Base-by-base conservation (phyloP, 2,113 vertebrate genomes). In the Orientallactaga bullata region DNA sequence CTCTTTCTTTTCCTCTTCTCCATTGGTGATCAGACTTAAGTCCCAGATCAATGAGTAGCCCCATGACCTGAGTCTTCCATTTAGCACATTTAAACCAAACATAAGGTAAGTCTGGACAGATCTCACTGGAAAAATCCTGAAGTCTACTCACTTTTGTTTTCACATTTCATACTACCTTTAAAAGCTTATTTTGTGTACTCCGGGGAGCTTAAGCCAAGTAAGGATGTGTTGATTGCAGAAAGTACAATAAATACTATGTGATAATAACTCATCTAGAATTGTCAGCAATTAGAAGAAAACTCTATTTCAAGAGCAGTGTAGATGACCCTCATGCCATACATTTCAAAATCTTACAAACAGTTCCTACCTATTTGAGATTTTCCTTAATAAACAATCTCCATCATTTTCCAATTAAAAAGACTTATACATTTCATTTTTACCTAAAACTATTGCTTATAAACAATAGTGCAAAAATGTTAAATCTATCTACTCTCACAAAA, bases 391-490 rank as follows among this genome's bases (percentile, higher is more conserved):
- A 3, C n/a, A 81, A 28, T 63, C 18, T 5, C 35, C 74, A 20
- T 0, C 35, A 32, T 89, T 94, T 84, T 85, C 37, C 61, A 80
- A 85, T 79, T 76, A 17, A 86, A 81, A 76, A 42, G 5, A 0
- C 42, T 76, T 71, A 74, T 73, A 5, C 69, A 23, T 16, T 74
- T 77, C 7, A 66, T 66, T 85, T 85, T 89, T 89, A n/a, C 26
- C 42, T 80, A 77, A 87, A 94, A 42, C 21, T 60, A 60, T 5
- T 51, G 60, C 35, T 77, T 79, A 77, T 13, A 84, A 91, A 92
- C 79, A 20, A 3, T 51, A 39, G 10, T 7, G 1, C 65, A 61
- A 88, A 80, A 71, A 35, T 7, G 78, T 47, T 5, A 42, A 37
- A 32, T 47, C 11, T 91, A 18, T 24, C 73, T 21, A 21, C 78